Conservation (phyloP, 2,113 vertebrate genomes). For the Helogale parvula region DNA sequence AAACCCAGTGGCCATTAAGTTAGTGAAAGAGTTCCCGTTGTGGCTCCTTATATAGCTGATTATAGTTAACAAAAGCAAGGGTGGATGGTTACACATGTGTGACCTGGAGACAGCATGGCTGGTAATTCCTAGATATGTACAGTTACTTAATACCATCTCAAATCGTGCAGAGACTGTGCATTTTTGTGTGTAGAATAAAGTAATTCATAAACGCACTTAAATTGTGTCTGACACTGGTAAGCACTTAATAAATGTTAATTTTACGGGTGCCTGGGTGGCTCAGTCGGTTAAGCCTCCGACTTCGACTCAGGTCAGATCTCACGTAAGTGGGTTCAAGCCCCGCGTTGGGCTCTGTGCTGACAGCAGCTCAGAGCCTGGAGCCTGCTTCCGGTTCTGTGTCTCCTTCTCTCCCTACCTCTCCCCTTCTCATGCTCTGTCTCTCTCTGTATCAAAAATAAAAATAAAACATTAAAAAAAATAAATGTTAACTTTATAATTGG, state of each 20-base stretch:
- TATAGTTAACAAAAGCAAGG: not conserved
- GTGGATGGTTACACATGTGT: not conserved
- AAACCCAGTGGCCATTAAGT: not conserved
- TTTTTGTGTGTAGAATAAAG: not conserved
- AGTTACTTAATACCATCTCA: not conserved
- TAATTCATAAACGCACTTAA: not conserved
- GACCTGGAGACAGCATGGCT: not conserved
- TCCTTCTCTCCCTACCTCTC: too few species aligned
- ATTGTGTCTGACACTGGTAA: not conserved
- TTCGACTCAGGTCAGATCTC: too few species aligned
- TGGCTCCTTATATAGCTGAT: not conserved
- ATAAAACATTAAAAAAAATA: too few species aligned
- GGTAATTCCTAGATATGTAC: not conserved
- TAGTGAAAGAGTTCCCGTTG: not conserved
- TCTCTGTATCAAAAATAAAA: too few species aligned
- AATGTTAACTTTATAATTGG: not conserved
- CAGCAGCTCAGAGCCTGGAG: too few species aligned
- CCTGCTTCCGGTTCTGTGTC: too few species aligned
- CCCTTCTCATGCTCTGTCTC: too few species aligned
- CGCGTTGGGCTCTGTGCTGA: too few species aligned
- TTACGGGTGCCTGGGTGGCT: too few species aligned
- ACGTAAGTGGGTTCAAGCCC: too few species aligned
- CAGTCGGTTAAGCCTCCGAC: too few species aligned
- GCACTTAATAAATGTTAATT: not conserved
- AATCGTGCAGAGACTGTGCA: not conserved